Percentiles rank a stretch among this genome's conserved stretches.
Evolutionary conservation across 2,797 vertebrate species (phyloP).

Genomic region (Parambassis ranga): DNA sequence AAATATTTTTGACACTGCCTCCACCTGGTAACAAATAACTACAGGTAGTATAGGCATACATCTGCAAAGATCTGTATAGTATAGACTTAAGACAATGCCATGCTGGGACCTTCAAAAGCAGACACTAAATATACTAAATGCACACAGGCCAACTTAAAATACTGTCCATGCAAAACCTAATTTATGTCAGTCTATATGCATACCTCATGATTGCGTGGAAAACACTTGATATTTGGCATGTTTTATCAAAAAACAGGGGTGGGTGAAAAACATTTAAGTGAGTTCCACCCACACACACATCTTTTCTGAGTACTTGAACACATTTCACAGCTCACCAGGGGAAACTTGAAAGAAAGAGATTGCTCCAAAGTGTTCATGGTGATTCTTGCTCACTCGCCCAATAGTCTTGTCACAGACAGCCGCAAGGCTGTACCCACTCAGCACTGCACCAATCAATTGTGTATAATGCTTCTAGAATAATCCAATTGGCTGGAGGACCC

Average conservation of each 20-base stretch:
- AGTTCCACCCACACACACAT: neutral
- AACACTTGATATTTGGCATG: neutral
- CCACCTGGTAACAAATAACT: no score
- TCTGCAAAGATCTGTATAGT: no score
- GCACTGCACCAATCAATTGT: constrained; percentile 58
- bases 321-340: constrained; percentile 36
- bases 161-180: no score
- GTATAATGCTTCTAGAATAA: constrained; percentile 59
- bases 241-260: constrained; percentile 9
- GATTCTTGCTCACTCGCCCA: constrained; percentile 16
- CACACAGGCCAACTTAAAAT: no score
- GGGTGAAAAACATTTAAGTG: neutral
- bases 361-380: constrained; percentile 29
- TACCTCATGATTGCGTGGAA: neutral
- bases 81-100: no score
- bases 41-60: no score
- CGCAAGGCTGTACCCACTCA: constrained; percentile 49
- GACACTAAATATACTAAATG: no score
- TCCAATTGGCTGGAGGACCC: constrained; percentile 72
- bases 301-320: constrained; percentile 10
- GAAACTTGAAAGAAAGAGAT: constrained; percentile 24
- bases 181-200: no score
- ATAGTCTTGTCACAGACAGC: constrained; percentile 49
- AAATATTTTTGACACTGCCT: no score
- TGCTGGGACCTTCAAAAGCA: no score